Base-by-base conservation (phyloP, 2,888 invertebrate genomes). In the Drosophila imparisetae region DNA sequence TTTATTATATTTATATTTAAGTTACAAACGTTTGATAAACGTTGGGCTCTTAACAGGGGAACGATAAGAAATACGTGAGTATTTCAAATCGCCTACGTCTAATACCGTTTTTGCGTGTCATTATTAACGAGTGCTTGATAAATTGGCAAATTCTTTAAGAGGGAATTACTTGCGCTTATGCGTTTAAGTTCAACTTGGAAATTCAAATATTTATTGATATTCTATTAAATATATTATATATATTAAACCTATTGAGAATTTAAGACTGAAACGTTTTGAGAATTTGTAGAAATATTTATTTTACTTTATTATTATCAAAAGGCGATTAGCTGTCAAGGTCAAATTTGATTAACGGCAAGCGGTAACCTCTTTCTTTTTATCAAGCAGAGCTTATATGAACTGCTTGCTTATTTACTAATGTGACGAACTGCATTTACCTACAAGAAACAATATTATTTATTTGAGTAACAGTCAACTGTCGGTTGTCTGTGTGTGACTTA, bases 11-110 rank as follows among this genome's bases (percentile, higher is more conserved):
- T 72, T 67, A 59, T 54, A 45, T 45, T 45, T 24, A 21, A 60
- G 45, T 54, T 58, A 42, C 6, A 27, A 18, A 34, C 34, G 30
- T 30, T 57, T 42, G 11, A 5, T 21, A 7, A 13, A 48, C 27
- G 24, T 48, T 72, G 2, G 48, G 10, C 57, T 61, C 55, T 42
- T 50, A 13, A 32, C 0, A 27, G 24, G 2, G 24, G 10, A 53
- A 49, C 64, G 84, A 89, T 89, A 89, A 89, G 79, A 45, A 60
- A 27, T 83, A 83, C 83, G 83, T 83, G 83, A 70, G 65, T 32
- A 70, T 72, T 66, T 72, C 66, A 63, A 58, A 55, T 66, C 57
- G 52, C 15, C 13, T 8, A 6, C 34, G 38, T 5, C 15, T 66
- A 62, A 70, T 73, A 45, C 27, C 24, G 40, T 38, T 73, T 62